Evolutionary conservation across 2,888 invertebrate genomes (phyloP), one percentile per base, ranked within the genome.

Genomic region (Hirtodrosophila alboralis): DNA sequence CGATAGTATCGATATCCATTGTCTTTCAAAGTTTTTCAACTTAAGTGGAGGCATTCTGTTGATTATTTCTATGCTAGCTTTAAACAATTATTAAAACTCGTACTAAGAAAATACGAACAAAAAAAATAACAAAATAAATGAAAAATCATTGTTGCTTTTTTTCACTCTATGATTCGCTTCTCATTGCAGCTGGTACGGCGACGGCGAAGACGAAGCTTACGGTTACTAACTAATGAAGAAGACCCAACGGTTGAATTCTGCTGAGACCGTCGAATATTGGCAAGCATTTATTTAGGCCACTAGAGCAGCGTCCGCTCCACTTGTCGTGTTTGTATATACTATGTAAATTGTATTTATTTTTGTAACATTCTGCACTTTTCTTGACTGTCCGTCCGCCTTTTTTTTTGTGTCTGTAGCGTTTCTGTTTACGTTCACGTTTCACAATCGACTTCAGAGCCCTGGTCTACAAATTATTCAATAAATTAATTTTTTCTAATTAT

Each of bases 111-210:
- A 38, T 16, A 38, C 4, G 16, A 28, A 37, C 38, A 14, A 5
- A 10, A 16, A 67, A 34, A 60, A 64, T 45, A 26, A 37, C 44
- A 68, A 76, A 73, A 70, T 70, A 63, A 66, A 63, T 73, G 37
- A 14, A 61, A 83, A 81, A 62, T 40, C 9, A 62, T 68, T 60
- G 47, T 34, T 41, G 26, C 37, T 27, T 51, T 59, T 54, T 58
- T 63, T 66, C 41, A 61, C 40, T 48, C 41, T 68, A 36, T 45
- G 57, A 52, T 68, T 71, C 59, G 34, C 44, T 68, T 68, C 53
- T 84, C 83, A 23, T 84, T 79, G 68, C 79, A 79, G 79, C 68
- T 83, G 27, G 45, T 16, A 44, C 52, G 47, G 53, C 51, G 33
- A 56, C 16, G 37, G 45, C 16, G 21, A 27, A 23, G 54, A 28